Conservation (phyloP, 2,888 invertebrate genomes). For the Eupithecia exiguata region DNA sequence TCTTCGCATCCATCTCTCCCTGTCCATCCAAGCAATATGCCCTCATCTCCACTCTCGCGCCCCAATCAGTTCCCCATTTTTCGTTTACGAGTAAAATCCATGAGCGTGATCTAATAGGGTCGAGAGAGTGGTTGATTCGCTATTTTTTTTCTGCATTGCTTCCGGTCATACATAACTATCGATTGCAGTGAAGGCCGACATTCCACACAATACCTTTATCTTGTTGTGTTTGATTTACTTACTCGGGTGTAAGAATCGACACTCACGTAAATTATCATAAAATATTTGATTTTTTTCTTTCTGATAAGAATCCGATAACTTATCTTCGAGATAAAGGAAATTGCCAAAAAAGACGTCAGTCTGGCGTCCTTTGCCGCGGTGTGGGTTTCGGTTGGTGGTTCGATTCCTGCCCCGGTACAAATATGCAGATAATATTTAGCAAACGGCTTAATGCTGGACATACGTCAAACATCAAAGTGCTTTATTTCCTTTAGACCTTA, state of each 20-base stretch:
- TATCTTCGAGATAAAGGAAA: slow-evolving; percentile 1
- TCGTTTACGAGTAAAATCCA: too few relatives aligned
- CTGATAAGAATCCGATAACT: slow-evolving; percentile 2
- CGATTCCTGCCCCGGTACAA: background rate
- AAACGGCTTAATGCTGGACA: too few relatives aligned
- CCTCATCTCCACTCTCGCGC: too few relatives aligned
- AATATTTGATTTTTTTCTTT: background rate
- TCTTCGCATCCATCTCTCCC: too few relatives aligned
- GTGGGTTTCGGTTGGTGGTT: background rate
- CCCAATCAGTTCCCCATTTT: too few relatives aligned
- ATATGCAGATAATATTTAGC: background rate
- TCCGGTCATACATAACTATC: too few relatives aligned
- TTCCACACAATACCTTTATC: background rate
- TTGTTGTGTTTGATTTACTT: background rate
- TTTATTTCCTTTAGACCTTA: too few relatives aligned
- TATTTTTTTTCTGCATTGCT: too few relatives aligned
- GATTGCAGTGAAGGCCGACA: background rate
- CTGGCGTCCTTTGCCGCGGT: background rate
- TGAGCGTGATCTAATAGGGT: too few relatives aligned
- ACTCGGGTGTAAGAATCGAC: background rate
- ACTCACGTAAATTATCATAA: background rate
- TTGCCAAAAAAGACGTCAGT: background rate
- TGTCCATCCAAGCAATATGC: too few relatives aligned
- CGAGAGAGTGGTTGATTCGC: too few relatives aligned
- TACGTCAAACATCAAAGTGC: too few relatives aligned